A percentile compares a stretch with the other conserved stretches of the same genome.
phyloP scores from a whole-genome alignment of 92 coral and sea anemone genomes.

The Anthopleura xanthogrammica region DNA sequence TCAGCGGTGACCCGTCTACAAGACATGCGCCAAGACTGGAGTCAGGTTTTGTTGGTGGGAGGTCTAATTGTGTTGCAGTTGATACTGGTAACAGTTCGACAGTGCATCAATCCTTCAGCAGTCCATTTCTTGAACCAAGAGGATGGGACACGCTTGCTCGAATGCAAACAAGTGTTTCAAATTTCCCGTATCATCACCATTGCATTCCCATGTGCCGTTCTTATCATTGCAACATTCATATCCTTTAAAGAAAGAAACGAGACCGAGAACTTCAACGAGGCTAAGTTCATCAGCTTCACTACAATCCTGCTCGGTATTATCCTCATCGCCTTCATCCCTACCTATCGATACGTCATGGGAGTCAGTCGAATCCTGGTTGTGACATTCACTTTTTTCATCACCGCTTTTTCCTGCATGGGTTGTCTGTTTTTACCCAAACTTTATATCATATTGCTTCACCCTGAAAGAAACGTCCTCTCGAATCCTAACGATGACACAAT shows the following conservation, averaged over 20 bases:
- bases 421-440: constrained; percentile 84
- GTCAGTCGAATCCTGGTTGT: constrained; percentile 76
- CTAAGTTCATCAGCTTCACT: constrained; percentile 87
- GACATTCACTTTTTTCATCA: constrained; percentile 68
- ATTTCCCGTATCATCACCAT: constrained; percentile 62
- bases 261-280: constrained; percentile 81
- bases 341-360: constrained; percentile 90
- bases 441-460: constrained; percentile 68
- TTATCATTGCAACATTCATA: constrained; percentile 67
- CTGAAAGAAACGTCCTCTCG: constrained; percentile 50
- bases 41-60: constrained; percentile 46
- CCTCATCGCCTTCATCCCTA: constrained; percentile 84
- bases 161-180: constrained; percentile 67
- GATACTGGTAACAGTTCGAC: constrained; percentile 72
- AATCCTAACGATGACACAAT: neutral
- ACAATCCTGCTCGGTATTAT: constrained; percentile 87
- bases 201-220: constrained; percentile 65
- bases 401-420: constrained; percentile 81
- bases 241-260: constrained; percentile 82
- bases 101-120: constrained; percentile 44
- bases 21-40: constrained; percentile 44
- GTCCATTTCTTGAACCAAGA: constrained; percentile 61
- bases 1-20: constrained; percentile 60
- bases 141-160: constrained; percentile 70
- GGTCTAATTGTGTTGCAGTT: constrained; percentile 49